These are phyloP conservation scores for Gortyna flavago DNA, from an alignment of 2,888 invertebrate species.

Conservation along the genomic window DNA sequence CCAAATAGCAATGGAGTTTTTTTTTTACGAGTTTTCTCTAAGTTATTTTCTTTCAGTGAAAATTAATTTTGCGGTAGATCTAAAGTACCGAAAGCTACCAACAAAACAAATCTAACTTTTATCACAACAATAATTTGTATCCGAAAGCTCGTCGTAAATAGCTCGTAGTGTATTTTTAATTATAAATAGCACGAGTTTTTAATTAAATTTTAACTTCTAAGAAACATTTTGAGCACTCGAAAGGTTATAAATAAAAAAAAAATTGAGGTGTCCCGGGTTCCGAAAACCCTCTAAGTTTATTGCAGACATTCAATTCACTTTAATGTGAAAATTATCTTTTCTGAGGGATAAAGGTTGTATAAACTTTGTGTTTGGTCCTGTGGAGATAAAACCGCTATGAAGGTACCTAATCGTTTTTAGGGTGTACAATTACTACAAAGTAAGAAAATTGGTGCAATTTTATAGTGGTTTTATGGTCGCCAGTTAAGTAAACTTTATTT, in stretches of 20 bases:
- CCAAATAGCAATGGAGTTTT: background rate
- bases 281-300: slow-evolving; percentile 59
- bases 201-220: slow-evolving; percentile 57
- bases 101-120: slow-evolving; percentile 18
- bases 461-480: slow-evolving; percentile 29
- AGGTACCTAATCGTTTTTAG: slow-evolving; percentile 43
- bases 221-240: slow-evolving; percentile 44
- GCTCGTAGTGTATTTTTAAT: slow-evolving; percentile 32
- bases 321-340: slow-evolving; percentile 68
- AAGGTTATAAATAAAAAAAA: slow-evolving; percentile 56
- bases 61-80: background rate
- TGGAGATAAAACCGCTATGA: slow-evolving; percentile 56
- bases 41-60: background rate
- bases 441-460: slow-evolving; percentile 41
- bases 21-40: background rate
- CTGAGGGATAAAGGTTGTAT: slow-evolving; percentile 48
- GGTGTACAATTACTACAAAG: slow-evolving; percentile 29
- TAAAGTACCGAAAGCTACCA: background rate
- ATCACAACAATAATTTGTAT: slow-evolving; percentile 14
- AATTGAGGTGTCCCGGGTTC: slow-evolving; percentile 20
- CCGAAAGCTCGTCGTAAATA: background rate
- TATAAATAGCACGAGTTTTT: slow-evolving; percentile 42
- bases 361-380: slow-evolving; percentile 49
- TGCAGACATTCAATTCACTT: slow-evolving; percentile 63
- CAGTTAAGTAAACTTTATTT: background rate